A percentile compares a stretch with the other conserved stretches of the same genome.
These are phyloP conservation scores for Irena cyanogastra DNA, from an alignment of 2,113 vertebrate genomes.

Conservation along the genomic window DNA sequence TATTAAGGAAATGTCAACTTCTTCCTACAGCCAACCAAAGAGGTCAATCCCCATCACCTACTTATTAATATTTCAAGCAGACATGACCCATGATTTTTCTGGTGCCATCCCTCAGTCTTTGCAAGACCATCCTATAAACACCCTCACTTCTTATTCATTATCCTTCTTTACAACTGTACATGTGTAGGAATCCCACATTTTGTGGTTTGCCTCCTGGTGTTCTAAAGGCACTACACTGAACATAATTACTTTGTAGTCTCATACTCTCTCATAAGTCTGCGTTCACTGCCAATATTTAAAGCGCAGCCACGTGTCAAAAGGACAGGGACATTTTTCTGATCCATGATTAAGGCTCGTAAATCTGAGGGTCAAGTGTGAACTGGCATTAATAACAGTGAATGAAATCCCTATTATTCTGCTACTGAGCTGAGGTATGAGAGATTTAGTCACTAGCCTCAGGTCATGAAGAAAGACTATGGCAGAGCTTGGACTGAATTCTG, in stretches of 20 bases:
- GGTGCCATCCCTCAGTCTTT: background rate
- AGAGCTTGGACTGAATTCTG: background rate
- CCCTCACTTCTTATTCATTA: background rate
- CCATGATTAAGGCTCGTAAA: conserved; percentile 23
- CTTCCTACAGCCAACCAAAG: background rate
- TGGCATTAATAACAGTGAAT: conserved; percentile 29
- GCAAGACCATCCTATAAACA: background rate
- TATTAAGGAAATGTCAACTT: conserved; percentile 31
- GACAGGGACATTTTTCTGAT: conserved; percentile 8
- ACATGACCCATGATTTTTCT: background rate
- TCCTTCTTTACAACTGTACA: background rate
- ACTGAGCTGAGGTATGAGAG: background rate
- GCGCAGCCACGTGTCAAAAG: background rate
- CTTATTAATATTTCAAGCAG: conserved; percentile 1
- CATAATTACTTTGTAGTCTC: background rate
- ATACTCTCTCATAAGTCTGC: background rate
- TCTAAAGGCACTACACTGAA: background rate
- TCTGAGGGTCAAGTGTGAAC: background rate
- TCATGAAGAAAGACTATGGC: background rate
- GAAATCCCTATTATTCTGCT: conserved; percentile 12
- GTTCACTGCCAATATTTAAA: background rate
- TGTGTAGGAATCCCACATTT: background rate
- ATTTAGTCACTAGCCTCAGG: conserved; percentile 27
- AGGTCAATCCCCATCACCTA: background rate
- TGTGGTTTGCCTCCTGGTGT: background rate